These are phyloP conservation scores for Scaeva pyrastri DNA, from an alignment of 2,888 invertebrate genomes.

Conservation along the genomic window DNA sequence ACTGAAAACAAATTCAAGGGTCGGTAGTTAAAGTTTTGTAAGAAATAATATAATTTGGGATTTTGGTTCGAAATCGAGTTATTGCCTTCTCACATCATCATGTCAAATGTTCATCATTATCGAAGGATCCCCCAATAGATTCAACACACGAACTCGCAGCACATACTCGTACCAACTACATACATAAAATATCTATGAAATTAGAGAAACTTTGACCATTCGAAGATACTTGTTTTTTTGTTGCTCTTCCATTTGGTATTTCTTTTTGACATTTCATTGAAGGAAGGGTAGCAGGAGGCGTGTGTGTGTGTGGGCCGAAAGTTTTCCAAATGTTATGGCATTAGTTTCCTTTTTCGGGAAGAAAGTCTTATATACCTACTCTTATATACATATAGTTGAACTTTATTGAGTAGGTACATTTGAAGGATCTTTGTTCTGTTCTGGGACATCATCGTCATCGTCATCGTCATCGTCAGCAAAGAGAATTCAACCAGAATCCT, in stretches of 20 bases:
- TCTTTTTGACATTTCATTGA: conserved; percentile 42
- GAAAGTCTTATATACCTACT: conserved; percentile 66
- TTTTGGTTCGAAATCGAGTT: conserved; percentile 68
- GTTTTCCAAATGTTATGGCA: conserved; percentile 72
- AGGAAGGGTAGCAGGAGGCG: neutral
- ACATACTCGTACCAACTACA: neutral
- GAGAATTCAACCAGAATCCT: conserved; percentile 3
- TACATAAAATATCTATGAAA: conserved; percentile 38
- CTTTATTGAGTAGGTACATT: conserved; percentile 71
- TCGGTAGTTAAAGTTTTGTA: conserved; percentile 67
- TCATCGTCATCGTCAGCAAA: conserved; percentile 17
- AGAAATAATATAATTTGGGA: conserved; percentile 73
- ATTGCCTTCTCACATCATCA: conserved; percentile 70
- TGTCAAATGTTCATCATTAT: conserved; percentile 50
- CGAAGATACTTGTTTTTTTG: conserved; percentile 33
- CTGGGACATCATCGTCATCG: neutral
- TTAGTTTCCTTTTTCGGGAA: conserved; percentile 63
- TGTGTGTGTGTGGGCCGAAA: conserved; percentile 5
- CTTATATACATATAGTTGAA: no score
- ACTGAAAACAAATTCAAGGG: conserved; percentile 53
- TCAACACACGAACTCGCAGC: conserved; percentile 1
- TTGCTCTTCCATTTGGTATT: conserved; percentile 10
- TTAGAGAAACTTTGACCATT: conserved; percentile 74
- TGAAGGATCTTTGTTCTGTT: conserved; percentile 60
- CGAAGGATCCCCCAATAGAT: conserved; percentile 21